Evolutionary conservation across 1,140 invertebrate genomes (phyloP), one percentile per base, ranked within the genome.

Genomic region (Eubasilissa regina): DNA sequence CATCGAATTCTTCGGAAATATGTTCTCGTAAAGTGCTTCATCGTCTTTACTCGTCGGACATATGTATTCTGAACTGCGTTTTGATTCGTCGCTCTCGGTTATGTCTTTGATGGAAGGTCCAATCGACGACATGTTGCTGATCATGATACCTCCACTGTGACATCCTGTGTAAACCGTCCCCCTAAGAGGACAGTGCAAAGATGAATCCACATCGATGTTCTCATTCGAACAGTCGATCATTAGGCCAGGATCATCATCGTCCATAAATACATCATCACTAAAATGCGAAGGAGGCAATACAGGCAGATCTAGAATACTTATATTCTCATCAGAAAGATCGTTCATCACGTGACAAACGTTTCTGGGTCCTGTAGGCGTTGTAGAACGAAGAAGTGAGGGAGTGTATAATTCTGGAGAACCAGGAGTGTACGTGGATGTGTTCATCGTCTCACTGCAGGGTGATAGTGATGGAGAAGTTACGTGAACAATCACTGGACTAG

Each of bases 311-410:
- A 82, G 58, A 35, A 79, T 80, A 47, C 75, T 77, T 8, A 81
- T 47, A 53, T 73, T 77, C 7, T 81, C 80, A 35, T 79, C 47
- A 8, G 77, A 77, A 44, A 79, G 60, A 19, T 55, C 73, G 45
- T 56, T 75, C 8, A 47, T 25, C 17, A 45, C 62, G 44, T 64
- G 66, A 9, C 75, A 44, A 15, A 77, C 66, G 11, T 66, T 77
- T 11, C 51, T 43, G 1, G 75, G 78, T 21, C 60, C 83, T 10
- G 85, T 83, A 13, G 85, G 86, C 55, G 86, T 87, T 15, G 83
- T 85, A 0, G 86, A 87, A 11, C 84, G 82, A 55, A 86, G 78
- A 68, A 86, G 74, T 43, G 85, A 86, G 35, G 87, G 85, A 9
- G 86, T 86, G 56, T 84, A 87, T 11, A 85, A 83, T 83, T 87